Evolutionary conservation across 2,888 invertebrate genomes (phyloP).

Genomic region (Synanthedon tipuliformis): DNA sequence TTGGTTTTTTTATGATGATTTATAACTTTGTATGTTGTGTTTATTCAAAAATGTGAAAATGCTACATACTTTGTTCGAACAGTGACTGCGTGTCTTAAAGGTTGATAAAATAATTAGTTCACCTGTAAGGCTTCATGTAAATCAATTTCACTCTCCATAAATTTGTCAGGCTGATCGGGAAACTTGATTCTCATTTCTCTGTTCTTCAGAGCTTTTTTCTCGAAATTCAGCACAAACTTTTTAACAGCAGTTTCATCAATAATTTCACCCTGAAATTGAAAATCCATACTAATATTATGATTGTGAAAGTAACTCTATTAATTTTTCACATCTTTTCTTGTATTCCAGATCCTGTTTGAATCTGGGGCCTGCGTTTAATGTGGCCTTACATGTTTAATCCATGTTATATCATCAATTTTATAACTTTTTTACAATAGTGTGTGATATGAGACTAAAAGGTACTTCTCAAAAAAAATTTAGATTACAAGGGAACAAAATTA

Average conservation of each 20-base stretch:
- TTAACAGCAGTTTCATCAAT: constrained; percentile 91
- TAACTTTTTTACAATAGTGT: too few relatives aligned
- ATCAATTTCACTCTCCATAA: constrained; percentile 98
- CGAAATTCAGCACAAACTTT: constrained; percentile 90
- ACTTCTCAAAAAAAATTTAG: too few relatives aligned
- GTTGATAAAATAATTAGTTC: background rate
- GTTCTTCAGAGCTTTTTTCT: constrained; percentile 92
- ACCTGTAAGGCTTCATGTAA: constrained; percentile 89
- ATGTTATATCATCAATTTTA: too few relatives aligned
- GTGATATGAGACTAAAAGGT: too few relatives aligned
- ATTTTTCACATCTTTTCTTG: too few relatives aligned
- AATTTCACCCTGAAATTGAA: constrained; percentile 74
- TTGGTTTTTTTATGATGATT: too few relatives aligned
- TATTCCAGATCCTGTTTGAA: too few relatives aligned
- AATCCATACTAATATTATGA: background rate
- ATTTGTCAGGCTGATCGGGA: constrained; percentile 96
- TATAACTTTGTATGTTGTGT: too few relatives aligned
- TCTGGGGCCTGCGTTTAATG: too few relatives aligned
- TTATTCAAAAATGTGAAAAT: background rate
- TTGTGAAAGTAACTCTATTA: background rate
- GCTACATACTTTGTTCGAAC: background rate
- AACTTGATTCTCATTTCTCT: constrained; percentile 99
- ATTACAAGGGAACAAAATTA: too few relatives aligned
- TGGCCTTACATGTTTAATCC: too few relatives aligned
- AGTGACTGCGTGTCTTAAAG: background rate